Conservation (phyloP, 2,888 invertebrate genomes). For the Penaeus monodon region DNA sequence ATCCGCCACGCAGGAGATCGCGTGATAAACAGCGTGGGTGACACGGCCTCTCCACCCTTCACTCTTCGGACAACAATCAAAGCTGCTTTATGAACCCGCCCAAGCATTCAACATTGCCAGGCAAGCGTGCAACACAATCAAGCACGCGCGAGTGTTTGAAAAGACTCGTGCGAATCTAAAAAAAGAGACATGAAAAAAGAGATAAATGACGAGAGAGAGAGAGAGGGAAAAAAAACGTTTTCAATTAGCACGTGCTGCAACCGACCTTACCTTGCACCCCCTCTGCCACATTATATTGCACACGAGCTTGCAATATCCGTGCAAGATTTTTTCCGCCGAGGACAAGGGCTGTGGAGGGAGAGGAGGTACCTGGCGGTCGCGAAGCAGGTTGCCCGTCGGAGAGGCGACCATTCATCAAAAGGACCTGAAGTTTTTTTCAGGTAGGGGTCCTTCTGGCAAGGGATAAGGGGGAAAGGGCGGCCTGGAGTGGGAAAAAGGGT, state of each 20-base stretch:
- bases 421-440: conserved; percentile 5
- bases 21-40: no score
- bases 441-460: neutral
- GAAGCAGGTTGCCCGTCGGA: neutral
- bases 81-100: neutral
- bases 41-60: no score
- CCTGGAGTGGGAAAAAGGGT: neutral
- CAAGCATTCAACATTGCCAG: neutral
- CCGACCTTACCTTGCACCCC: conserved; percentile 7
- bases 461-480: neutral
- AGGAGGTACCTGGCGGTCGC: conserved; percentile 32
- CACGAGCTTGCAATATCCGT: conserved; percentile 39
- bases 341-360: conserved; percentile 1
- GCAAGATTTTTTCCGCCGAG: conserved; percentile 33
- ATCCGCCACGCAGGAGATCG: no score
- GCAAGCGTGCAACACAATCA: conserved; percentile 21
- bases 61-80: no score
- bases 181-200: no score
- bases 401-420: conserved; percentile 16
- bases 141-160: conserved; percentile 22
- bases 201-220: neutral
- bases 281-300: conserved; percentile 32
- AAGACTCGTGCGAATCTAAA: no score
- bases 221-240: conserved; percentile 15
- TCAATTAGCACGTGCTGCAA: conserved; percentile 36